These are phyloP conservation scores for Malurus splendens DNA, from an alignment of 2,797 vertebrate genomes.

Conservation along the genomic window DNA sequence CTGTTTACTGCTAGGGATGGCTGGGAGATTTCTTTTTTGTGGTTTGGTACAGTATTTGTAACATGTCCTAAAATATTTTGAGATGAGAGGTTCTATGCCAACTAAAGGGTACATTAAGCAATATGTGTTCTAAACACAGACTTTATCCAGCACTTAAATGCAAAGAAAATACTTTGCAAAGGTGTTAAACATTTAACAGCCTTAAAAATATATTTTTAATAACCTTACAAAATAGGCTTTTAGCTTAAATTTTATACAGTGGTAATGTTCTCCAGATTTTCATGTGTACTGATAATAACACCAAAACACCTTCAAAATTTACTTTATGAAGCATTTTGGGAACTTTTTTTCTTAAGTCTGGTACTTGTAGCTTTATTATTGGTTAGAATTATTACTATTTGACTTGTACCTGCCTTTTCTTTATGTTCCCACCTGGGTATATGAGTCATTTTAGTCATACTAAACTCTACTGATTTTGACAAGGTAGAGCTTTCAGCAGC, in stretches of 20 bases:
- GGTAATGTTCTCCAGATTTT: neutral
- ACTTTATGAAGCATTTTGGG: neutral
- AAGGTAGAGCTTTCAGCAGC: neutral
- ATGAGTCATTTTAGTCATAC: neutral
- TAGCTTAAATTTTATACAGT: neutral
- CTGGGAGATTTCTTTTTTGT: neutral
- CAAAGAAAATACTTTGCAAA: neutral
- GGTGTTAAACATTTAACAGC: neutral
- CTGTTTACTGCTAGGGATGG: neutral
- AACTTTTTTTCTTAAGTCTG: neutral
- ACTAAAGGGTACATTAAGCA: neutral
- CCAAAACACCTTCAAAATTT: neutral
- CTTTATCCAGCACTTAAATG: neutral
- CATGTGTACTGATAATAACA: neutral
- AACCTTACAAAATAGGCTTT: neutral
- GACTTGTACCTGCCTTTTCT: neutral
- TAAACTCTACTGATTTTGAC: neutral
- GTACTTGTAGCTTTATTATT: neutral
- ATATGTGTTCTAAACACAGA: neutral
- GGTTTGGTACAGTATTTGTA: neutral
- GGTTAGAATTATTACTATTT: neutral
- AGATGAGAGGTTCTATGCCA: neutral
- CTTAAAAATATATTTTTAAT: conserved; percentile 19
- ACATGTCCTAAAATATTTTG: neutral
- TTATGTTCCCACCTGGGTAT: neutral